A percentile compares a stretch with the other conserved stretches of the same genome.
Conservation (phyloP, 2,888 invertebrate genomes). For the Athripsodes cinereus region DNA sequence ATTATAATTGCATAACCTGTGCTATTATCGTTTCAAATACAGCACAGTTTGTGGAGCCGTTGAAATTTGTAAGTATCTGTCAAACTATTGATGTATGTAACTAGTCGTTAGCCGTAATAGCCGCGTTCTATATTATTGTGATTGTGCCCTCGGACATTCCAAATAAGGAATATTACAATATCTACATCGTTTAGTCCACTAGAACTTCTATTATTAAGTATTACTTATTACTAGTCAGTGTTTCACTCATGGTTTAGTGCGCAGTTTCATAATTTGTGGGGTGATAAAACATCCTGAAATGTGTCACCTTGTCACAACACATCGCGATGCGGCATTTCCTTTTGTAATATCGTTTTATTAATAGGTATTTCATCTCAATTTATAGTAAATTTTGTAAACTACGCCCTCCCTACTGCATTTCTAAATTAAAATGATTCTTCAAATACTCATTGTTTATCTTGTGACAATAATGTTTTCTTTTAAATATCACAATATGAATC, state of each 20-base stretch:
- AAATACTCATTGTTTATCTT: no score
- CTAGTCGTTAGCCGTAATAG: slow-evolving; percentile 4
- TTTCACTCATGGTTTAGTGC: slow-evolving; percentile 11
- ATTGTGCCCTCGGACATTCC: slow-evolving; percentile 19
- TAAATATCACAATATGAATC: no score
- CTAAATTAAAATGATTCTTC: no score
- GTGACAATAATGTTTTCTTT: no score
- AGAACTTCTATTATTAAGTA: slow-evolving; percentile 8
- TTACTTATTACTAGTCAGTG: slow-evolving; percentile 7
- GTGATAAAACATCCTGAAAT: slow-evolving; percentile 11
- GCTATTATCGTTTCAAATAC: not conserved
- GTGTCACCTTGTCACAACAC: slow-evolving; percentile 10
- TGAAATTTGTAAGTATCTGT: slow-evolving; percentile 12
- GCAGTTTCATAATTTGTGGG: slow-evolving; percentile 10
- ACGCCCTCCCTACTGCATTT: no score
- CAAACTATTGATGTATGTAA: slow-evolving; percentile 16
- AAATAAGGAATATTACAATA: slow-evolving; percentile 18
- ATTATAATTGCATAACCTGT: no score
- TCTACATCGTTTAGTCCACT: slow-evolving; percentile 6
- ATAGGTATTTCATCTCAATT: no score
- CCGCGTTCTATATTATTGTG: not conserved
- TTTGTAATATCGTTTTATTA: no score
- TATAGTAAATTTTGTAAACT: no score
- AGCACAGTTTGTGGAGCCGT: slow-evolving; percentile 3
- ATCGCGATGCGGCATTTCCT: no score